Base-by-base conservation (phyloP, 2,113 vertebrate genomes). In the Neolamprologus kungweensis region DNA sequence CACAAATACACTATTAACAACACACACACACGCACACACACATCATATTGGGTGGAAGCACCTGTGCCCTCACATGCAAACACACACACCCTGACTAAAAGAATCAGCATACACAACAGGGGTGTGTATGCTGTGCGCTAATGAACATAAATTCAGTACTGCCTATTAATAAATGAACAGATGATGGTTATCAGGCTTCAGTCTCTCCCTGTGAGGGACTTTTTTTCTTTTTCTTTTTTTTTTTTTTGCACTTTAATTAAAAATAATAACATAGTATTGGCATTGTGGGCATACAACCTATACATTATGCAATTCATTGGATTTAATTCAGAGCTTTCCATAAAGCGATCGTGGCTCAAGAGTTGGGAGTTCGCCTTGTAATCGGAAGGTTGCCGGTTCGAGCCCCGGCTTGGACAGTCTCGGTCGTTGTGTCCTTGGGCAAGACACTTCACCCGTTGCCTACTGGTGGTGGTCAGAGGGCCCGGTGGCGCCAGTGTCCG, bases 91-190 rank as follows among this genome's bases (percentile, higher is more conserved):
- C 68, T 16, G 7, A 83, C 51, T 58, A 16, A 65, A 53, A n/a
- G 13, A 81, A 54, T 26, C 4, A 19, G 19, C 60, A 57, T 54
- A 47, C 85, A 87, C 85, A 92, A 47, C 57, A 35, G 65, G 35
- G 82, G 17, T 3, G 4, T 28, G 31, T 31, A 31, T 33, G 80
- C 87, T 33, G 8, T 57, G 45, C 45, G 35, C 86, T 92, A 93
- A 95, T 93, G 82, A 93, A 93, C 58, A 89, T 85, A 47, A 91
- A 88, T 91, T 88, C 88, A 91, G 84, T 92, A 90, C 86, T 89
- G 79, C 45, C 40, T 88, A 84, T 93, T 95, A 91, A 91, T 92
- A 86, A 91, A 92, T 90, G 90, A 91, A 91, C 73, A 88, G 60
- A 89, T 87, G 87, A 84, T 87, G 90, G 78, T 85, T 92, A 80